Evolutionary conservation across 1,140 invertebrate genomes (phyloP), one percentile per base, ranked within the genome.

Genomic region (Lordiphosa stackelbergi): DNA sequence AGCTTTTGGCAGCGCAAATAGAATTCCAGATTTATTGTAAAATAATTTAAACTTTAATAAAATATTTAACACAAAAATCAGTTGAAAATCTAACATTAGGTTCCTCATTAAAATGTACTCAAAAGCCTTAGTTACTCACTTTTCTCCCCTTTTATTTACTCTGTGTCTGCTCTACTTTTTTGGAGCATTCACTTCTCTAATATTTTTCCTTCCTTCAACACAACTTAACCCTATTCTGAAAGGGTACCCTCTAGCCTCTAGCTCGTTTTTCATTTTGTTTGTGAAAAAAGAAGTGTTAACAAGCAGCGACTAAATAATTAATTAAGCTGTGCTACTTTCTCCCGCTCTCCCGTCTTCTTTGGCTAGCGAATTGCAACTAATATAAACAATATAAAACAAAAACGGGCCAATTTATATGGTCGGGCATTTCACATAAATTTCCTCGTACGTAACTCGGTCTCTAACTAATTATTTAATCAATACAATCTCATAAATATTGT

Each of bases 391-490:
- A 55, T 64, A 66, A 42, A 53, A 52, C 51, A 43, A 38, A 35
- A 59, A 55, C 40, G 35, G 34, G 51, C 12, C 56, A 46, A 54
- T 61, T 55, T 69, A 69, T 60, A 22, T 49, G 41, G 37, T 36
- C 40, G 43, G 71, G 54, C 52, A 68, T 63, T 68, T 63, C 64
- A 61, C 48, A 74, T 66, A 65, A 74, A 61, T 70, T 70, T 65
- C 52, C 55, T 48, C 53, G 63, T 47, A 36, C 73, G 41, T 56
- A 41, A 54, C 61, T 53, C 45, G 47, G 47, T 28, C 28, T 43
- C 47, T 52, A 56, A 36, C 71, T 74, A 74, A 74, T 74, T 74
- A 74, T 70, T 74, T 66, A 74, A 74, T 74, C 71, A 70, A 74
- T 74, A 74, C 36, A 41, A 41, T 49, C 48, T 58, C 56, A 74